Conservation (phyloP, 2,113 vertebrate species). For the Poecile atricapillus region DNA sequence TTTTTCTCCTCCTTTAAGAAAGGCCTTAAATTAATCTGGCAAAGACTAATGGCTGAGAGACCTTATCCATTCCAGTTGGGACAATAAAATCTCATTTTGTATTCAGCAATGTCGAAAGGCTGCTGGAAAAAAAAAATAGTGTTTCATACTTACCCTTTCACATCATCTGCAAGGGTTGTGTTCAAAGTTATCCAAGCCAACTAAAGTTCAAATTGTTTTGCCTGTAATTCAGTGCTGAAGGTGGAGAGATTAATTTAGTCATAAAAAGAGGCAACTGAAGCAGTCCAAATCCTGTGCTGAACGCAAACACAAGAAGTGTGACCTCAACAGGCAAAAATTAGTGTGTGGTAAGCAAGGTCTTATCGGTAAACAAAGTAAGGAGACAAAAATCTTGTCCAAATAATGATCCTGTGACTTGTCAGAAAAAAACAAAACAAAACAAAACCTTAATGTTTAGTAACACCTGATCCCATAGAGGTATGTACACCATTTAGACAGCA, state of each 20-base stretch:
- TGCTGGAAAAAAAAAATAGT: background rate
- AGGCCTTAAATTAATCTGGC: background rate
- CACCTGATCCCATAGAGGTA: background rate
- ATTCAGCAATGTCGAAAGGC: background rate
- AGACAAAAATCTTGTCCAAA: background rate
- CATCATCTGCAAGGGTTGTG: background rate
- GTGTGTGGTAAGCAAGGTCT: background rate
- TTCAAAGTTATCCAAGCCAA: background rate
- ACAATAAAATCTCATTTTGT: conserved; percentile 5
- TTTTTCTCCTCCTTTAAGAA: background rate
- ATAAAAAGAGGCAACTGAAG: background rate
- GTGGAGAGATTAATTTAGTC: background rate
- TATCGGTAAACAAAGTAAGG: background rate
- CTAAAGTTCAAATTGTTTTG: background rate
- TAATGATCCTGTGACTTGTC: background rate
- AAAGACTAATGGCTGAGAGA: background rate
- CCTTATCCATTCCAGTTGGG: background rate
- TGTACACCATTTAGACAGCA: background rate
- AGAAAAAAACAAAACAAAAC: background rate
- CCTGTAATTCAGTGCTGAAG: background rate
- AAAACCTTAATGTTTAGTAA: background rate
- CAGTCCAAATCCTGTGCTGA: background rate
- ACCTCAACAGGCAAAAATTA: background rate
- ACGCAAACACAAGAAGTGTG: background rate
- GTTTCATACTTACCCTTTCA: background rate